Evolutionary conservation across 2,888 invertebrate genomes (phyloP).

Genomic region (Lapara coniferarum): DNA sequence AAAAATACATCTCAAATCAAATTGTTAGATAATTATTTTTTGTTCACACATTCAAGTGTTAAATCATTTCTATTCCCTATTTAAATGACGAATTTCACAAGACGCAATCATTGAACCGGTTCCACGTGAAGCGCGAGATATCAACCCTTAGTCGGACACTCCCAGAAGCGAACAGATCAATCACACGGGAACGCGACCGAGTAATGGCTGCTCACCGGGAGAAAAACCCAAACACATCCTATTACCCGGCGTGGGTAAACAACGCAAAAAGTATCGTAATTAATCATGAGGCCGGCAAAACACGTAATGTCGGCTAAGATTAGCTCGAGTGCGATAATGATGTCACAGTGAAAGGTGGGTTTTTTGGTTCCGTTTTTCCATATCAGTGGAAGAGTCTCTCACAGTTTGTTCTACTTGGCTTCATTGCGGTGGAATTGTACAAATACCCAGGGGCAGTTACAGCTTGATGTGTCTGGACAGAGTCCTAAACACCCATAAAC

Average conservation of each 20-base stretch:
- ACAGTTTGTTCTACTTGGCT: no score
- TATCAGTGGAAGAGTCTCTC: no score
- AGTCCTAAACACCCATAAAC: no score
- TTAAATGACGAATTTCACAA: background rate
- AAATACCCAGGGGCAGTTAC: no score
- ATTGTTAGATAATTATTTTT: no score
- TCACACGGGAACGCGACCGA: constrained; percentile 71
- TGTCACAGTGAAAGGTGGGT: background rate
- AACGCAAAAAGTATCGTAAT: constrained; percentile 73
- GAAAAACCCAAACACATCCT: constrained; percentile 56
- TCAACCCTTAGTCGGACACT: background rate
- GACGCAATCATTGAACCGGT: background rate
- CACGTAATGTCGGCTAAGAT: constrained; percentile 32
- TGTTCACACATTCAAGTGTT: no score
- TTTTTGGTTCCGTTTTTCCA: background rate
- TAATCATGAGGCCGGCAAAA: constrained; percentile 61
- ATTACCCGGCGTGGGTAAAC: constrained; percentile 66
- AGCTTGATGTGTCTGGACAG: no score
- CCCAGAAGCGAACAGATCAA: constrained; percentile 57
- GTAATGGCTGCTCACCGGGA: constrained; percentile 66
- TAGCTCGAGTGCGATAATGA: background rate
- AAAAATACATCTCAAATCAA: no score
- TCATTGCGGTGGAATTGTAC: no score
- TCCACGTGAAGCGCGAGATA: background rate
- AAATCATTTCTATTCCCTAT: background rate